phyloP scores from a whole-genome alignment of 2,113 vertebrate species.

The Tympanuchus pallidicinctus region DNA sequence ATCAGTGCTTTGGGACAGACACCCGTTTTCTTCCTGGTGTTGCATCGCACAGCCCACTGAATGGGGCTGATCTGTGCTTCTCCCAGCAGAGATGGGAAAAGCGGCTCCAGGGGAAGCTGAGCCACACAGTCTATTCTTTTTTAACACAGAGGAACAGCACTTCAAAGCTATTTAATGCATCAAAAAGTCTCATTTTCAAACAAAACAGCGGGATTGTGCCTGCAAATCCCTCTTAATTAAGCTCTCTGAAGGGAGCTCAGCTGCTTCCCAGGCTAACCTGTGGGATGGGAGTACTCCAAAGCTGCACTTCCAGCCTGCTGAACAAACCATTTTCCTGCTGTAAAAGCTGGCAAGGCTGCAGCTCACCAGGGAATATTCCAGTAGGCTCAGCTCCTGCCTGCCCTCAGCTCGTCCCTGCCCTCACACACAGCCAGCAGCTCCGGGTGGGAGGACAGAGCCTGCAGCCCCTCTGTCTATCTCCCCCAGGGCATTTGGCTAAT shows the following conservation, averaged over 20 bases:
- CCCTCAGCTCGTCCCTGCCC: neutral
- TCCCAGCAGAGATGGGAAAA: neutral
- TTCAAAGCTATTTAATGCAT: neutral
- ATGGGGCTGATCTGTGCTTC: neutral
- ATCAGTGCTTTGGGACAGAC: neutral
- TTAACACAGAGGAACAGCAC: neutral
- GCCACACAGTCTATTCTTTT: neutral
- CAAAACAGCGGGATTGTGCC: neutral
- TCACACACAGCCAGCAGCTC: neutral
- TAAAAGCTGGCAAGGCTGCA: neutral
- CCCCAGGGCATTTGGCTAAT: slow-evolving; percentile 92
- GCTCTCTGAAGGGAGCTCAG: neutral
- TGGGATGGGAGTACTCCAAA: neutral
- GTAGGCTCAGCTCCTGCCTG: neutral
- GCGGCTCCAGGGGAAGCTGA: neutral
- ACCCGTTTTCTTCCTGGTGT: neutral
- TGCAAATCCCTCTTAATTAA: neutral
- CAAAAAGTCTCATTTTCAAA: neutral
- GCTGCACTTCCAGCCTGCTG: neutral
- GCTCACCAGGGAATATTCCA: neutral
- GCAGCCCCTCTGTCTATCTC: slow-evolving; percentile 2
- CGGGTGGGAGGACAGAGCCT: neutral
- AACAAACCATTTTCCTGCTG: neutral
- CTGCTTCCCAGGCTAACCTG: neutral
- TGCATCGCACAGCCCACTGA: neutral